Base-by-base conservation (phyloP, 2,888 invertebrate species). In the Macaria liturata region DNA sequence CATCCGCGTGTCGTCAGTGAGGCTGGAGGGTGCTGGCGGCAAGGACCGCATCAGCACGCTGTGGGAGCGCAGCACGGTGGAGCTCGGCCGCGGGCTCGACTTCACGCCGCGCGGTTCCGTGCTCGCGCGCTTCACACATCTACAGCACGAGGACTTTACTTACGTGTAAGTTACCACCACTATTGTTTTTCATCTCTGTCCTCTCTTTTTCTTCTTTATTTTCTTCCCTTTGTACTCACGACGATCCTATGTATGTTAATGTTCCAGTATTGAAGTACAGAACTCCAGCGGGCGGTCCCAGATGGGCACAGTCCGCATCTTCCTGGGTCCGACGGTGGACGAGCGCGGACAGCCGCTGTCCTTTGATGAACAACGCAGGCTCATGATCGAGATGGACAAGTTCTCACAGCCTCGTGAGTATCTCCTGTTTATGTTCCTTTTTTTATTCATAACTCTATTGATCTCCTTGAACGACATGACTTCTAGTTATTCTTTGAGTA, bases 1-100 rank as follows among this genome's bases (percentile, higher is more conserved):
- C 2, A 74, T 91, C 65, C 92, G 93, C 8, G 92, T 96, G 4
- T 85, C 92, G 0, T 92, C 92, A 0, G 69, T 95, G 1, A 81
- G 92, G 65, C 75, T 96, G 7, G 81, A 90, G 45, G 84, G 93
- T 0, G 71, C 86, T 9, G 93, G 92, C 0, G 93, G 93, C 0
- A 71, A 76, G 9, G 95, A 96, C 83, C 80, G 82, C 0, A 65
- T 97, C 43, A 84, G 86, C 60, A 97, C 96, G 0, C 95, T 94
- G 84, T 97, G 97, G 97, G 95, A 95, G 88, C 94, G 95, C 83
- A 95, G 95, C 57, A 95, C 95, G 49, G 92, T 97, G 65, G 95
- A 97, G 74, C 80, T 97, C 42, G 94, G 95, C 0, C 93, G 96
- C 0, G 97, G 97, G 0, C 92, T 97, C 76, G 97, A 97, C 86